Conservation (phyloP, 2,113 vertebrate species). For the Cettia cetti region DNA sequence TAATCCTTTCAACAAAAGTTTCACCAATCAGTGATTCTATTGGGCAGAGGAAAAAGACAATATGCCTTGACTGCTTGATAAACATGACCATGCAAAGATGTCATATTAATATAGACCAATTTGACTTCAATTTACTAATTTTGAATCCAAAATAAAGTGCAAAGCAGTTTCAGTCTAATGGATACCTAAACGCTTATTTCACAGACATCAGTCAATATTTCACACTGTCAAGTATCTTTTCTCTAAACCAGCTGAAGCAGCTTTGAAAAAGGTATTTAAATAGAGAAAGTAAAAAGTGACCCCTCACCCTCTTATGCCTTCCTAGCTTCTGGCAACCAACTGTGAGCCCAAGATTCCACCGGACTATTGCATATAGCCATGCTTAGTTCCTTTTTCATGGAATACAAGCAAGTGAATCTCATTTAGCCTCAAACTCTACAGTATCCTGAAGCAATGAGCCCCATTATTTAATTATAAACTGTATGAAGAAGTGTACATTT, state of each 20-base stretch:
- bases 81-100: not conserved
- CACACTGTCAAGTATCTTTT: not conserved
- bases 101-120: not conserved
- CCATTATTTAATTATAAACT: not conserved
- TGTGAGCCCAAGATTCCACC: not conserved
- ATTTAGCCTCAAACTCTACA: not conserved
- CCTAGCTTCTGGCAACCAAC: not conserved
- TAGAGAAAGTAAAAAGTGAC: not conserved
- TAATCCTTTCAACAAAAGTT: slow-evolving; percentile 86
- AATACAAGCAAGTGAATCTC: not conserved
- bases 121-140: not conserved
- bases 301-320: not conserved
- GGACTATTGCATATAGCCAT: not conserved
- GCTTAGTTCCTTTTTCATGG: not conserved
- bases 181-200: not conserved
- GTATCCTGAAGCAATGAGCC: not conserved
- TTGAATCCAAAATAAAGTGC: not conserved
- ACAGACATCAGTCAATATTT: not conserved
- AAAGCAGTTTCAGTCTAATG: not conserved
- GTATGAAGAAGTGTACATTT: not conserved
- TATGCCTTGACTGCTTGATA: not conserved
- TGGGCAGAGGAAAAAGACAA: not conserved
- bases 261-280: not conserved
- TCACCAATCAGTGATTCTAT: slow-evolving; percentile 88
- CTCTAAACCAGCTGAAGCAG: not conserved